phyloP scores from a whole-genome alignment of 2,888 invertebrate genomes.

The Panopea generosa region DNA sequence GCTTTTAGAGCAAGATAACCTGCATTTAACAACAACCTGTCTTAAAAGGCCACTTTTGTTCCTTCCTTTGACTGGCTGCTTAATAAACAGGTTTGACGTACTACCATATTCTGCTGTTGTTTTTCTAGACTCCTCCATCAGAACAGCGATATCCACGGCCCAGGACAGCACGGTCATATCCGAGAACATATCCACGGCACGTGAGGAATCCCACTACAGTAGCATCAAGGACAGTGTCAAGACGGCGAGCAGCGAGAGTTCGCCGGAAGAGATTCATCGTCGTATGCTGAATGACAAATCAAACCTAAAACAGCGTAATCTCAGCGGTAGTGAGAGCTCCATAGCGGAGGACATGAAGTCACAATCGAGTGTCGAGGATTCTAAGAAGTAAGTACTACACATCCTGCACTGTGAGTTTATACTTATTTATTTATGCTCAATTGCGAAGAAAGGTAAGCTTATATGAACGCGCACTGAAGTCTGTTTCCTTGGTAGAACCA shows the following conservation, averaged over 20 bases:
- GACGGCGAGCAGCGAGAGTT: conserved; percentile 57
- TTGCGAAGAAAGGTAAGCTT: no score
- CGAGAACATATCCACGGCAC: conserved; percentile 68
- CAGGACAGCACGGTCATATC: conserved; percentile 68
- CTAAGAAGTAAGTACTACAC: conserved; percentile 58
- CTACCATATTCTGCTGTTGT: no score
- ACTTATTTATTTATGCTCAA: no score
- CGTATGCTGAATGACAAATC: conserved; percentile 52
- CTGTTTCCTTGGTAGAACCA: no score
- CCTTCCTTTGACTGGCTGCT: no score
- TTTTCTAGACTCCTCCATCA: conserved; percentile 52
- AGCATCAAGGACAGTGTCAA: conserved; percentile 58
- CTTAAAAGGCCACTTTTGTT: no score
- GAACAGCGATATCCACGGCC: conserved; percentile 47
- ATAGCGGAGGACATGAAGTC: conserved; percentile 75
- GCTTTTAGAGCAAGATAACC: no score
- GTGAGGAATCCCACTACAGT: conserved; percentile 67
- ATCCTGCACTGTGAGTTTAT: no score
- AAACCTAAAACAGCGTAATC: conserved; percentile 54
- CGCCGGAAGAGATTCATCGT: conserved; percentile 58
- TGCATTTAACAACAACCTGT: no score
- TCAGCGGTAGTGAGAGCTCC: conserved; percentile 77
- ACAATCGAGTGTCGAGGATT: conserved; percentile 64
- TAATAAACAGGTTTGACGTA: no score
- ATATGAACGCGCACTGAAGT: no score